A percentile compares a stretch with the other conserved stretches of the same genome.
phyloP scores from a whole-genome alignment of 1,140 invertebrate genomes.

The Drosophila mayri region DNA sequence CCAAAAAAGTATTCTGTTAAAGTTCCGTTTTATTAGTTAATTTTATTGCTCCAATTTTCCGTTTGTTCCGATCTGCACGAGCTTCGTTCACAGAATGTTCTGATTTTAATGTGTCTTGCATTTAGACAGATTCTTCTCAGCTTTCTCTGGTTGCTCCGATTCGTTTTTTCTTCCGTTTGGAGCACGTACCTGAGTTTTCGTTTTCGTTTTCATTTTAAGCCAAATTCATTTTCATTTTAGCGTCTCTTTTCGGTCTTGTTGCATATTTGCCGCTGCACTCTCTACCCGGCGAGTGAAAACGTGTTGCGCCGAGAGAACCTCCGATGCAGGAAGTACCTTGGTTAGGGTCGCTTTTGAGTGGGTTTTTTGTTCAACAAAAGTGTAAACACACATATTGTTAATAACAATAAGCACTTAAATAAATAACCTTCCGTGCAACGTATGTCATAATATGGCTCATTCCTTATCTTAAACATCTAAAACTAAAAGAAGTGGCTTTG shows the following conservation, averaged over 20 bases:
- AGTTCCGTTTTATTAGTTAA: constrained; percentile 6
- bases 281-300: constrained; percentile 55
- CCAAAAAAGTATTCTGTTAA: not conserved
- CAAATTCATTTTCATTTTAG: constrained; percentile 45
- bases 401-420: constrained; percentile 9
- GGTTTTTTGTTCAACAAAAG: constrained; percentile 1
- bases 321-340: constrained; percentile 58
- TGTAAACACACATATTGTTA: constrained; percentile 4
- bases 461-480: not conserved
- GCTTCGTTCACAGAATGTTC: constrained; percentile 51
- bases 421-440: not conserved
- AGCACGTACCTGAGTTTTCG: constrained; percentile 62
- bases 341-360: constrained; percentile 9
- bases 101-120: constrained; percentile 24
- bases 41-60: constrained; percentile 9
- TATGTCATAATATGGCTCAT: not conserved
- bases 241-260: constrained; percentile 24
- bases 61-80: constrained; percentile 28
- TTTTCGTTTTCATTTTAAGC: constrained; percentile 40
- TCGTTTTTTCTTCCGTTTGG: constrained; percentile 35
- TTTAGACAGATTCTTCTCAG: constrained; percentile 58
- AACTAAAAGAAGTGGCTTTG: not conserved
- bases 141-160: constrained; percentile 49
- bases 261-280: constrained; percentile 35
- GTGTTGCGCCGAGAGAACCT: constrained; percentile 48